Conservation (phyloP, 2,113 vertebrate species). For the Myrmophylax atrothorax region DNA sequence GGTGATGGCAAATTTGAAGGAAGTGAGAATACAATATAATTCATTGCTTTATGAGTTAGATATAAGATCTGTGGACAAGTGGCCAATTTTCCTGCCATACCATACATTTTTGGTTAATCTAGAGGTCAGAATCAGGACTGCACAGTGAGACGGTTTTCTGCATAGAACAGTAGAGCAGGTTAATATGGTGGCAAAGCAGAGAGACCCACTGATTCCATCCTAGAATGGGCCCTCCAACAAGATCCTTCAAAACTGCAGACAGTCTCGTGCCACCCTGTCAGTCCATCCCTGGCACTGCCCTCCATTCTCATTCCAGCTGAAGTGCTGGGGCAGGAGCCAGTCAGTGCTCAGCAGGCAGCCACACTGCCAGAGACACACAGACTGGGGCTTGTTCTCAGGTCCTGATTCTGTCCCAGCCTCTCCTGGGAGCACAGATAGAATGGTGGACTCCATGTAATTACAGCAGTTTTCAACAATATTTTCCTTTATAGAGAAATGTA, state of each 20-base stretch:
- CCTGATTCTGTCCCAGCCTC: not conserved
- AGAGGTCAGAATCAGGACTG: not conserved
- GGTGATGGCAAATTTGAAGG: not conserved
- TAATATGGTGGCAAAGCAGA: not conserved
- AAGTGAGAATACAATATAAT: not conserved
- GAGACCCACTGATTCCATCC: not conserved
- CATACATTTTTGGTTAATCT: not conserved
- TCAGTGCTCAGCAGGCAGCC: not conserved
- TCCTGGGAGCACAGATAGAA: not conserved
- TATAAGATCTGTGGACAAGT: not conserved
- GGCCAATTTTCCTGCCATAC: not conserved
- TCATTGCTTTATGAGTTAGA: not conserved
- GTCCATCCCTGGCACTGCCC: not conserved
- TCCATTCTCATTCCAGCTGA: not conserved
- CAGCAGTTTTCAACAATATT: not conserved
- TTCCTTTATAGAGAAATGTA: not conserved
- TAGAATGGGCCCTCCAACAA: not conserved
- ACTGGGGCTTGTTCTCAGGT: not conserved
- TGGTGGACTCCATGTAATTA: not conserved
- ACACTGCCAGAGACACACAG: not conserved
- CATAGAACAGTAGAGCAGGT: not conserved
- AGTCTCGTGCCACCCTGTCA: not conserved
- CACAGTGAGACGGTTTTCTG: not conserved
- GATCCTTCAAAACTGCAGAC: not conserved
- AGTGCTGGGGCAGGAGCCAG: not conserved